Base-by-base conservation (phyloP, 2,888 invertebrate species). In the Diaperis boleti region DNA sequence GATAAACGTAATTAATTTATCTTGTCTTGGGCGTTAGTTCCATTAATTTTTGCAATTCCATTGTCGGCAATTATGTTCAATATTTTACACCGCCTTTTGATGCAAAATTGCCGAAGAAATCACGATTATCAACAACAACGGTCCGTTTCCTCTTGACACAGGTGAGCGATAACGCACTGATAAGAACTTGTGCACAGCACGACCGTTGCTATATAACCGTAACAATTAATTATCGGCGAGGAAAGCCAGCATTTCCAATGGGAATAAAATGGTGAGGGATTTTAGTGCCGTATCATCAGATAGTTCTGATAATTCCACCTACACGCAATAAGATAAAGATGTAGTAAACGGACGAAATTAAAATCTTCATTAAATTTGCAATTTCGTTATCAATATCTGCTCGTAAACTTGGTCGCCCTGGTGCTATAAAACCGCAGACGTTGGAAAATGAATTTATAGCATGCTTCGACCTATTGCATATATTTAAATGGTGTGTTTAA, bases 311-410 rank as follows among this genome's bases (percentile, higher is more conserved):
- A 59, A 49, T 15, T 20, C 33, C 35, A 39, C 59, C 59, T 47
- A 59, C 57, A 37, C 31, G 14, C 39, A 22, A 59, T 41, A 61
- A 67, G 67, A 69, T 69, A 69, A 69, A 68, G 67, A 65, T 64
- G 65, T 60, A 62, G 67, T 64, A 67, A 71, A 69, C 67, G 67
- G 70, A 69, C 70, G 70, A 66, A 70, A 72, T 70, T 72, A 72
- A 72, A 70, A 70, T 69, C 65, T 70, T 70, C 69, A 72, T 70
- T 72, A 68, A 69, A 66, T 72, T 72, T 60, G 68, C 68, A 67
- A 70, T 72, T 69, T 69, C 66, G 69, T 68, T 70, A 72, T 72
- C 71, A 68, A 64, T 70, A 59, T 61, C 62, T 11, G 60, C 66
- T 67, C 66, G 66, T 70, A 62, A 62, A 62, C 20, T 47, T 33